Evolutionary conservation across 2,113 vertebrate genomes (phyloP).

Genomic region (Trinectes maculatus): DNA sequence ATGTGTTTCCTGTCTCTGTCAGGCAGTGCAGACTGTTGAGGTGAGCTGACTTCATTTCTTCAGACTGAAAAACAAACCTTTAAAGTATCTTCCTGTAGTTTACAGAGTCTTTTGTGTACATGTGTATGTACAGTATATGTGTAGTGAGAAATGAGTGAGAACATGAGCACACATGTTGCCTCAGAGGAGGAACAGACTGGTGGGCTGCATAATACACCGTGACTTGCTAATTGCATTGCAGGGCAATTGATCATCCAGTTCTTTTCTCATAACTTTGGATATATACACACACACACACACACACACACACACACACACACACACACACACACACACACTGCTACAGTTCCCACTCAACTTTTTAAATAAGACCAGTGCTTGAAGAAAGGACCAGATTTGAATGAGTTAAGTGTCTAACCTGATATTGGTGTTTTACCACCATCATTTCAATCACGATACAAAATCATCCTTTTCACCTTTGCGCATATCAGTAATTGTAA

Average conservation of each 20-base stretch:
- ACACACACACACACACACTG: too few species aligned
- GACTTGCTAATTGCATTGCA: constrained; percentile 46
- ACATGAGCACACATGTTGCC: constrained; percentile 7
- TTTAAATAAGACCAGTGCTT: neutral
- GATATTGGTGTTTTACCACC: neutral
- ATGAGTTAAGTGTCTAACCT: constrained; percentile 18
- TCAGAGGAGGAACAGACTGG: constrained; percentile 5
- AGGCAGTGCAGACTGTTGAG: neutral
- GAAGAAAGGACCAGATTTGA: constrained; percentile 10
- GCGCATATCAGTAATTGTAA: too few species aligned
- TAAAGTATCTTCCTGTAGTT: constrained; percentile 1
- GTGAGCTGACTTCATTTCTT: constrained; percentile 1
- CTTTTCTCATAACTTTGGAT: constrained; percentile 17
- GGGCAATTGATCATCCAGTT: constrained; percentile 43
- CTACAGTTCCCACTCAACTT: neutral
- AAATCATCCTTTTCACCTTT: constrained; percentile 1
- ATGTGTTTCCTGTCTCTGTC: neutral
- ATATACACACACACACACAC: too few species aligned
- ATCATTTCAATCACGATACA: constrained; percentile 1
- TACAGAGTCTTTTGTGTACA: constrained; percentile 18
- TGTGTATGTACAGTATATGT: too few species aligned
- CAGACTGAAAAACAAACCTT: neutral
- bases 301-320: too few species aligned
- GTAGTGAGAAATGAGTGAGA: constrained; percentile 1
- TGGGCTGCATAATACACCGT: constrained; percentile 10